Evolutionary conservation across 2,113 vertebrate species (phyloP).

Genomic region (Zeus faber): DNA sequence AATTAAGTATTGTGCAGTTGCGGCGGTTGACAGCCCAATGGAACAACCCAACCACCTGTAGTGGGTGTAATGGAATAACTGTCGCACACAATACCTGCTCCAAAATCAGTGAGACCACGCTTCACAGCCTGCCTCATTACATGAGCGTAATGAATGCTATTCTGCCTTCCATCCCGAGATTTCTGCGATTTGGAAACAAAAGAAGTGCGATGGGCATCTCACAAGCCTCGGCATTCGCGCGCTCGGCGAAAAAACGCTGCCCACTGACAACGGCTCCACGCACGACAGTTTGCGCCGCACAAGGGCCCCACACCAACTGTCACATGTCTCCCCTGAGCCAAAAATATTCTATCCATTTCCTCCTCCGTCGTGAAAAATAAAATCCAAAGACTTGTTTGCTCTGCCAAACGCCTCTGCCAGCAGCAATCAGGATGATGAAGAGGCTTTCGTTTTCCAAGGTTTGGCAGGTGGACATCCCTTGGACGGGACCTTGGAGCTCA

Average conservation of each 20-base stretch:
- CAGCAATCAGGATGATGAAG: too few relatives aligned
- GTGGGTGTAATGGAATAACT: conserved; percentile 35
- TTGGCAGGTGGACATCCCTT: too few relatives aligned
- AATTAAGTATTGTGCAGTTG: conserved; percentile 28
- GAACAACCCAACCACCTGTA: conserved; percentile 32
- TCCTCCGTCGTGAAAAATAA: neutral
- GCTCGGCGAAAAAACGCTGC: neutral
- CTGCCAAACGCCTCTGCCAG: too few relatives aligned
- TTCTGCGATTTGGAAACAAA: conserved; percentile 16
- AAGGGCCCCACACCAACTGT: neutral
- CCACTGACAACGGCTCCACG: too few relatives aligned
- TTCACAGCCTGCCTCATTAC: conserved; percentile 15
- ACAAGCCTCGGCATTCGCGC: neutral
- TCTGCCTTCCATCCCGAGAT: neutral
- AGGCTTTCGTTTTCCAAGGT: too few relatives aligned
- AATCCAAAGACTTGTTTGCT: neutral
- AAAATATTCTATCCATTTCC: neutral
- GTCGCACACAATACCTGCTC: neutral
- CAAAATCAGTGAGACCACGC: neutral
- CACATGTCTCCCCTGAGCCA: neutral
- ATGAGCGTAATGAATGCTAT: conserved; percentile 39
- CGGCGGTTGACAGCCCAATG: conserved; percentile 26
- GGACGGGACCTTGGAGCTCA: too few relatives aligned
- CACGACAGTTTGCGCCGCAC: neutral
- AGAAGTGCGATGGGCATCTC: neutral